Percentiles rank a stretch among this genome's conserved stretches.
These are phyloP conservation scores for Gadopsis marmoratus DNA, from an alignment of 2,797 vertebrate genomes.

Conservation along the genomic window DNA sequence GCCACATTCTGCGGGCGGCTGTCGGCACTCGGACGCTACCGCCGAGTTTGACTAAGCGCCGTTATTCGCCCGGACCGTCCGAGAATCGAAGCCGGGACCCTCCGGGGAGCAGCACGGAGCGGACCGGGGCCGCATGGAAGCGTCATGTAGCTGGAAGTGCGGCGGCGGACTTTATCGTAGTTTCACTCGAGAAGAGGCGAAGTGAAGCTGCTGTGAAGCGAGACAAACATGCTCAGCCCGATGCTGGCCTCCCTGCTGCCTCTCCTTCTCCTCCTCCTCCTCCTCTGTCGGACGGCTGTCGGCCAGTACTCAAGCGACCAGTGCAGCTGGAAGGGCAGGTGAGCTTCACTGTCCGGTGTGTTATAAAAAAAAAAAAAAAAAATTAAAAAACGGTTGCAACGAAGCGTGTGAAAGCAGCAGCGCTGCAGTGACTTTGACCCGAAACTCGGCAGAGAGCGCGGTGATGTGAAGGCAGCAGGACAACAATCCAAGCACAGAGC, in stretches of 20 bases:
- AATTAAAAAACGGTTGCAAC: too few species aligned
- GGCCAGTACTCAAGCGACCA: slow-evolving; percentile 95
- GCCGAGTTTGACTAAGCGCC: background rate
- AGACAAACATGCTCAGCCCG: slow-evolving; percentile 84
- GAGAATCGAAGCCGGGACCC: background rate
- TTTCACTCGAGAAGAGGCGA: slow-evolving; percentile 69
- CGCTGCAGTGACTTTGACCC: slow-evolving; percentile 9
- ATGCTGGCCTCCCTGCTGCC: slow-evolving; percentile 83
- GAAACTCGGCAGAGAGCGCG: slow-evolving; percentile 33
- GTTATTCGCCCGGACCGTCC: background rate
- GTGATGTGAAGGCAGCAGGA: slow-evolving; percentile 2
- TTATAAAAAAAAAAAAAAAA: too few species aligned
- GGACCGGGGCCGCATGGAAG: slow-evolving; percentile 66
- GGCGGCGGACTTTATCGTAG: slow-evolving; percentile 64
- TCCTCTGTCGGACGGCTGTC: slow-evolving; percentile 84
- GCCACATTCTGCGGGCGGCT: slow-evolving; percentile 21
- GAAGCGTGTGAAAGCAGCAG: background rate
- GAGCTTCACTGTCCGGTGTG: slow-evolving; percentile 42
- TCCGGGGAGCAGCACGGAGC: slow-evolving; percentile 18
- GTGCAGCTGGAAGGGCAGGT: slow-evolving; percentile 99
- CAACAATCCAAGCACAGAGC: background rate
- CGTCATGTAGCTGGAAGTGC: slow-evolving; percentile 76
- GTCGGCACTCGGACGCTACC: background rate
- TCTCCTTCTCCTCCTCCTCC: slow-evolving; percentile 70
- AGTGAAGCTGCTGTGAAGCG: slow-evolving; percentile 64